A percentile compares a stretch with the other conserved stretches of the same genome.
Conservation (phyloP, 2,113 vertebrate species). For the Martes martes region DNA sequence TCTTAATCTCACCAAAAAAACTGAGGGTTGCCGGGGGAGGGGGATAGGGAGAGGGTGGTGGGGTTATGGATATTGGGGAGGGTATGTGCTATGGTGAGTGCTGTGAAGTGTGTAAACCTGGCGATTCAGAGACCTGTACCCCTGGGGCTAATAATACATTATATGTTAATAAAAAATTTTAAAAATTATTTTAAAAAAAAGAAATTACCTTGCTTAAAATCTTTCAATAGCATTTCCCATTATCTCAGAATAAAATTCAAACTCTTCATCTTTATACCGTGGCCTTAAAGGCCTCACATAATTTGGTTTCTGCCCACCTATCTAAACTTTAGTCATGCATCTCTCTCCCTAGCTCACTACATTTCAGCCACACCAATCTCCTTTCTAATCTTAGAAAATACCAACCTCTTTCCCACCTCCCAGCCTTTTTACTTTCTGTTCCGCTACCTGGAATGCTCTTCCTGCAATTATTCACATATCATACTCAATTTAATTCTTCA, state of each 20-base stretch:
- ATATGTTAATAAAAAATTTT: no score
- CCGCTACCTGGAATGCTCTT: not conserved
- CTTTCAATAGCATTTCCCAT: not conserved
- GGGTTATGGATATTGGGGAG: no score
- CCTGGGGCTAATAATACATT: no score
- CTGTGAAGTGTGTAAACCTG: no score
- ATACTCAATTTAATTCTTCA: slow-evolving; percentile 24
- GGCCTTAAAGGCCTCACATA: not conserved
- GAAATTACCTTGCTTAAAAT: slow-evolving; percentile 19
- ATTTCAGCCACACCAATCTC: not conserved
- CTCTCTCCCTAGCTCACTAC: not conserved
- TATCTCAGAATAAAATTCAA: slow-evolving; percentile 26
- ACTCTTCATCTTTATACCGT: not conserved
- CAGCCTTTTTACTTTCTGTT: not conserved
- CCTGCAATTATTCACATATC: not conserved
- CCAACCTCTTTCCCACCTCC: not conserved
- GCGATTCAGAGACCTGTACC: no score
- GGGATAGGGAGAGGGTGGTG: no score
- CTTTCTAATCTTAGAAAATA: slow-evolving; percentile 8
- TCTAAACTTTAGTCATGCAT: not conserved
- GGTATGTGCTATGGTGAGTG: no score
- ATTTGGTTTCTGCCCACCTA: not conserved
- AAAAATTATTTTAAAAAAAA: no score
- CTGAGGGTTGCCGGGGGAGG: no score
- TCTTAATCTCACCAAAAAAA: no score